Conservation (phyloP, 2,113 vertebrate genomes). For the Anser brachyrhynchus region DNA sequence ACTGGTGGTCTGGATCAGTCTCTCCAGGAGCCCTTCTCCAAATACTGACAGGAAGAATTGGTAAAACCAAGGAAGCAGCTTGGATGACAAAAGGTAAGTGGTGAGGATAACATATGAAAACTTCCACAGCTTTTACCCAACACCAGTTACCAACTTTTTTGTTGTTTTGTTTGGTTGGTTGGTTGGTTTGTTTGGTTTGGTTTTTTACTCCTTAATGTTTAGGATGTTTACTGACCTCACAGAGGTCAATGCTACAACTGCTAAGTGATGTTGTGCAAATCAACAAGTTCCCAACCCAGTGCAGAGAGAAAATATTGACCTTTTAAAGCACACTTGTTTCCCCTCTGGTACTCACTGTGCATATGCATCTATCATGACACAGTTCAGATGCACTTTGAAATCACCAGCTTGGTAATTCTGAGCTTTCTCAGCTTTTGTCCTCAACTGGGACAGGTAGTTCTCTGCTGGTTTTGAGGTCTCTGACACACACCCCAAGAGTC, state of each 20-base stretch:
- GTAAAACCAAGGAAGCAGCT: background rate
- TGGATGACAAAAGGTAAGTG: background rate
- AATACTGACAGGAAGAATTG: background rate
- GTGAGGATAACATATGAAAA: background rate
- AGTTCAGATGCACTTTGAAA: background rate
- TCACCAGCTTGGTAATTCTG: background rate
- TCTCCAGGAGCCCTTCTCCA: background rate
- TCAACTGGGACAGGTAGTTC: background rate
- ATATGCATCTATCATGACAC: background rate
- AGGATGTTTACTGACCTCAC: background rate
- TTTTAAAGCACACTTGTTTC: background rate
- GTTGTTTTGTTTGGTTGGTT: no score
- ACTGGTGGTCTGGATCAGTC: rapidly evolving
- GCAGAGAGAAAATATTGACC: background rate
- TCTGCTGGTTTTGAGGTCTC: background rate
- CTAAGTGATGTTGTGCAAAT: background rate
- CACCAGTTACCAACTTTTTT: background rate
- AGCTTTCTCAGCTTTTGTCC: background rate
- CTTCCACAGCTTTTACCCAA: background rate
- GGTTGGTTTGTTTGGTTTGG: background rate
- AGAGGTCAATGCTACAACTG: background rate
- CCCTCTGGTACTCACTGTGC: background rate
- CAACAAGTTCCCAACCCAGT: background rate
- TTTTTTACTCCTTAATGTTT: background rate
- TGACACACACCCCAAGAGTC: background rate